Evolutionary conservation across 2,113 vertebrate genomes (phyloP).

Genomic region (Ornithorhynchus anatinus): DNA sequence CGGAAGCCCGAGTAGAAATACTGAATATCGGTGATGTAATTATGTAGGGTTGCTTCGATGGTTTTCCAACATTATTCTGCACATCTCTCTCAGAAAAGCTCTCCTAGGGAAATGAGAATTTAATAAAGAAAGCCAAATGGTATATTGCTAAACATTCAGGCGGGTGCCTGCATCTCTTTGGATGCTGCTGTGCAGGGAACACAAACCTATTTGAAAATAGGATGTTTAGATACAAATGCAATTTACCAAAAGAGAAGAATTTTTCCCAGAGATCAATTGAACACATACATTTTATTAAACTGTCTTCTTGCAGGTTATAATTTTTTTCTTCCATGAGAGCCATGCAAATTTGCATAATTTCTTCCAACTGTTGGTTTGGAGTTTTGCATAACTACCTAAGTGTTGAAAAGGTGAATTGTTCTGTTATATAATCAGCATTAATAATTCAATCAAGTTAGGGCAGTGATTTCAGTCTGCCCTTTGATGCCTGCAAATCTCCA

Average conservation of each 20-base stretch:
- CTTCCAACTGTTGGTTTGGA: slow-evolving; percentile 20
- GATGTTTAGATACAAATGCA: slow-evolving; percentile 53
- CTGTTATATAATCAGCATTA: slow-evolving; percentile 56
- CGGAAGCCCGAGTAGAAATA: slow-evolving; percentile 33
- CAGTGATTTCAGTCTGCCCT: slow-evolving; percentile 34
- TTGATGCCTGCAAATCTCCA: slow-evolving; percentile 25
- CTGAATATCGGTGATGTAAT: slow-evolving; percentile 25
- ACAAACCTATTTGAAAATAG: neutral
- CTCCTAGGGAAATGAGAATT: slow-evolving; percentile 57
- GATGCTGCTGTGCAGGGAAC: slow-evolving; percentile 29
- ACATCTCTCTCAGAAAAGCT: slow-evolving; percentile 46
- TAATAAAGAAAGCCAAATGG: slow-evolving; percentile 41
- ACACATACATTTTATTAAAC: slow-evolving; percentile 13
- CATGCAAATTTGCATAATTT: slow-evolving; percentile 25
- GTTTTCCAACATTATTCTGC: neutral
- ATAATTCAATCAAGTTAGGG: slow-evolving; percentile 44
- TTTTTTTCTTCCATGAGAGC: neutral
- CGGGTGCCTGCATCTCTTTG: neutral
- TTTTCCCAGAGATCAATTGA: slow-evolving; percentile 18
- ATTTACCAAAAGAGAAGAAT: slow-evolving; percentile 26
- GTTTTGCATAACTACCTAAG: slow-evolving; percentile 38
- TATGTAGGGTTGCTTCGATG: neutral
- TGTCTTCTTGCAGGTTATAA: neutral
- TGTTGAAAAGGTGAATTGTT: slow-evolving; percentile 56
- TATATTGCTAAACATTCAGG: slow-evolving; percentile 29